These are phyloP conservation scores for Myanophis thanlyinensis DNA, from an alignment of 2,113 vertebrate genomes.

Conservation along the genomic window DNA sequence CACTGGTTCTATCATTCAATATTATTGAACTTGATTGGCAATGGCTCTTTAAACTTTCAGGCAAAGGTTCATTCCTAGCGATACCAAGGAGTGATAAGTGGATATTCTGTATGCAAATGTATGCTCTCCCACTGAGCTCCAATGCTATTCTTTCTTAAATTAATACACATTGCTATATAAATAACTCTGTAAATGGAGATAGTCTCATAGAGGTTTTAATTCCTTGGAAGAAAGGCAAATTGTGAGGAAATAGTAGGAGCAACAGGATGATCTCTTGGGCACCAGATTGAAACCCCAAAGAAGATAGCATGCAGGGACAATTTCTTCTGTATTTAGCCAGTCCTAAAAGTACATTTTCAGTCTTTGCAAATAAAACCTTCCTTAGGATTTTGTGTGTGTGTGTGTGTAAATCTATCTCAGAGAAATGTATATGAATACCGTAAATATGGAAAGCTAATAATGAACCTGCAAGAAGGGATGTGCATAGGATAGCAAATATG, in stretches of 20 bases:
- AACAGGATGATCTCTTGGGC: background rate
- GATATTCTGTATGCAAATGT: background rate
- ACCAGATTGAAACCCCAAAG: background rate
- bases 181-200: background rate
- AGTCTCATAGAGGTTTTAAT: background rate
- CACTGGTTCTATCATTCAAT: background rate
- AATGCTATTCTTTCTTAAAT: background rate
- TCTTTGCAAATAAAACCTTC: background rate
- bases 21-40: background rate
- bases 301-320: background rate
- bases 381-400: background rate
- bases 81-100: background rate
- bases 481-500: background rate
- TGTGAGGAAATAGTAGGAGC: background rate
- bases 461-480: background rate
- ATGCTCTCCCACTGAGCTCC: background rate
- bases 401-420: background rate
- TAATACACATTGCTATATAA: background rate
- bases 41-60: background rate
- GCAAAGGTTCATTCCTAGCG: background rate
- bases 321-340: background rate
- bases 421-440: background rate
- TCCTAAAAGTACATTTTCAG: background rate
- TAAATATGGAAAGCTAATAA: background rate
- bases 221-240: background rate